Percentiles rank a stretch among this genome's conserved stretches.
Conservation (phyloP, 2,113 vertebrate species). For the Nothocercus nigrocapillus region DNA sequence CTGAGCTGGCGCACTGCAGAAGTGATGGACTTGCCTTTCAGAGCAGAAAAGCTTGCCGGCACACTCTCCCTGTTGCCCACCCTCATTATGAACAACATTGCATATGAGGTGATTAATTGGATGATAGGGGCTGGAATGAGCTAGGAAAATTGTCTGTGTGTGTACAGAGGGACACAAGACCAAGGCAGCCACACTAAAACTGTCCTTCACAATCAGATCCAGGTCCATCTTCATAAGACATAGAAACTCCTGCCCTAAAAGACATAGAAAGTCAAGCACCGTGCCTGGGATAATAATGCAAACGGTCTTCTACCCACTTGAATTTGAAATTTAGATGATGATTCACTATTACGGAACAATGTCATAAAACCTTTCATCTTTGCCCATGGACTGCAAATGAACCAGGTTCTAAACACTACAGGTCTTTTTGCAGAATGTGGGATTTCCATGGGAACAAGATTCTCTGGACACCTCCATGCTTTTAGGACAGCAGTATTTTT, state of each 20-base stretch:
- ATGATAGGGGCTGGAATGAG: conserved; percentile 48
- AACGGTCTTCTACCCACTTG: conserved; percentile 18
- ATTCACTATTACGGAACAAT: conserved; percentile 46
- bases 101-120: conserved; percentile 59
- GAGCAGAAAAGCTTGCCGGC: conserved; percentile 42
- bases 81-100: conserved; percentile 50
- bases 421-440: neutral
- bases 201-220: neutral
- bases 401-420: conserved; percentile 30
- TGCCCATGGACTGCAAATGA: conserved; percentile 32
- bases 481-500: neutral
- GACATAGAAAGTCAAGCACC: neutral
- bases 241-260: neutral
- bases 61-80: conserved; percentile 36
- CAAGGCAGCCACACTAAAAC: neutral
- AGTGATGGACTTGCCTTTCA: conserved; percentile 58
- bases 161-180: neutral
- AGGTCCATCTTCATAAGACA: neutral
- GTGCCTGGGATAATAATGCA: conserved; percentile 47
- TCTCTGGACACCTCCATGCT: neutral
- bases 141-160: neutral
- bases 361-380: conserved; percentile 48
- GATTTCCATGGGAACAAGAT: neutral
- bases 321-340: conserved; percentile 61
- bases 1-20: conserved; percentile 51